These are phyloP conservation scores for Aspiorhynchus laticeps DNA, from an alignment of 2,113 vertebrate genomes.

Conservation along the genomic window DNA sequence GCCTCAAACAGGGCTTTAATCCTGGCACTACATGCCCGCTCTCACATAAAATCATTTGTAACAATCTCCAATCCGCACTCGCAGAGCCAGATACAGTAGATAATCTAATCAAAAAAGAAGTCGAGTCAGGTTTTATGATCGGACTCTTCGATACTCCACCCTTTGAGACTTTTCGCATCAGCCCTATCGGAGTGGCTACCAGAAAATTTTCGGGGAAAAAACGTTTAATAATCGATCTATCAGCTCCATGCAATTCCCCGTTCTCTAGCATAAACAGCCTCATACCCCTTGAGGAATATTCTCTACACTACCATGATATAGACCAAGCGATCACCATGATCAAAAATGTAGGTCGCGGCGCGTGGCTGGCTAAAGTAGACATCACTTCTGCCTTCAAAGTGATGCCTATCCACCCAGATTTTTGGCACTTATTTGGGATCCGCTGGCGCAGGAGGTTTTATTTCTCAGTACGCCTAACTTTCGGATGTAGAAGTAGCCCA, in stretches of 20 bases:
- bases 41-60: background rate
- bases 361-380: background rate
- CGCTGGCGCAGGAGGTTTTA: background rate
- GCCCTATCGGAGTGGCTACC: too few relatives aligned
- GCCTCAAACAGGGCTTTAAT: background rate
- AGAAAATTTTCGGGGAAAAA: too few relatives aligned
- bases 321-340: background rate
- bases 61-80: background rate
- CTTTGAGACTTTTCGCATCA: too few relatives aligned
- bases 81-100: background rate
- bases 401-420: too few relatives aligned
- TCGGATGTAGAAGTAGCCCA: background rate
- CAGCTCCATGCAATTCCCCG: too few relatives aligned
- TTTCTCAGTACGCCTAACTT: background rate
- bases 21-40: background rate
- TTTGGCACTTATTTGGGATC: background rate
- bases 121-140: background rate
- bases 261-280: too few relatives aligned
- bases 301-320: background rate
- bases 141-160: background rate
- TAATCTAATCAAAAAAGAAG: too few relatives aligned
- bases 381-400: too few relatives aligned
- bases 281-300: background rate
- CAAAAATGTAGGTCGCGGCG: background rate
- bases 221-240: too few relatives aligned